Conservation (phyloP, 2,888 invertebrate genomes). For the Oligia fasciuncula region DNA sequence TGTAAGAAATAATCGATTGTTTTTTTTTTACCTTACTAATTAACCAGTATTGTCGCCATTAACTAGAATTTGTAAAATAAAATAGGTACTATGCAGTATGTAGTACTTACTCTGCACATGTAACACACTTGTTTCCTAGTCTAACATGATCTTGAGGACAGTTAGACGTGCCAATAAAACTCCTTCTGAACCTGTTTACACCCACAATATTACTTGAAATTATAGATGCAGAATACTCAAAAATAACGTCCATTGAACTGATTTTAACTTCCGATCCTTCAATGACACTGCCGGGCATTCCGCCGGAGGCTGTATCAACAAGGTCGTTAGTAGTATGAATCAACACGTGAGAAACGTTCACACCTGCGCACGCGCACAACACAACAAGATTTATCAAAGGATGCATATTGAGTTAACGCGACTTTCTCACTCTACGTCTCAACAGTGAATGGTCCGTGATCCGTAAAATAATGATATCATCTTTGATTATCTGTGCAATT, state of each 20-base stretch:
- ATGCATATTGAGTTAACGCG: conserved; percentile 47
- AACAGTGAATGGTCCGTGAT: conserved; percentile 35
- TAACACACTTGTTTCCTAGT: conserved; percentile 25
- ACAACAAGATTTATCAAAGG: conserved; percentile 28
- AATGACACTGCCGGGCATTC: background rate
- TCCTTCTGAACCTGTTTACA: conserved; percentile 27
- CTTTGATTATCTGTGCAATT: conserved; percentile 1
- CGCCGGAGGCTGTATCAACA: conserved; percentile 30
- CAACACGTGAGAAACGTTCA: conserved; percentile 39
- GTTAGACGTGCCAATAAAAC: conserved; percentile 25
- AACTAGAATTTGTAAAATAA: background rate
- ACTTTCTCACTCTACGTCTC: conserved; percentile 44
- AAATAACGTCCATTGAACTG: background rate
- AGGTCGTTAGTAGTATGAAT: conserved; percentile 39
- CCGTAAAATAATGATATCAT: conserved; percentile 23
- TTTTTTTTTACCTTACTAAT: background rate
- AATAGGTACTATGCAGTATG: background rate
- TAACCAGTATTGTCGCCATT: too few relatives aligned
- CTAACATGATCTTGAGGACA: conserved; percentile 26
- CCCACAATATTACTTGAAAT: background rate
- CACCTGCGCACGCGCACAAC: conserved; percentile 40
- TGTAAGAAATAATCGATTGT: background rate
- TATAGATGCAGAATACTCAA: background rate
- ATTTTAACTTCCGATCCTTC: background rate
- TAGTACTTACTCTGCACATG: conserved; percentile 51